Base-by-base conservation (phyloP, 2,797 vertebrate genomes). In the Epinephelus awoara region DNA sequence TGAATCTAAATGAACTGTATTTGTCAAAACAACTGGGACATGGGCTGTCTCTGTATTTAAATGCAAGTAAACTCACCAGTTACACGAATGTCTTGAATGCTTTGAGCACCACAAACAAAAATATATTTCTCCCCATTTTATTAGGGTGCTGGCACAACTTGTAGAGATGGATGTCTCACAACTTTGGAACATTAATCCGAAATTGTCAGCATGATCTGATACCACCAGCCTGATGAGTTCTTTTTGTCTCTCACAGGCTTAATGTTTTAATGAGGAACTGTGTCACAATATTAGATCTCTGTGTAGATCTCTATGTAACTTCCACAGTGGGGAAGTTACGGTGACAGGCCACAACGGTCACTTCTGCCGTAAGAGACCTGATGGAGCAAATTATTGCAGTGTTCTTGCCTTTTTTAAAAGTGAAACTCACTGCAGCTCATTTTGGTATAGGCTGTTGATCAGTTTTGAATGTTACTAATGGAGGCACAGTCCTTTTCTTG, bases 211-310 rank as follows among this genome's bases (percentile, higher is more conserved):
- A 29, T 29, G 27, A 6, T 29, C 27, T 29, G 27, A n/a, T 42
- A 17, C 25, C 4, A 7, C 44, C 19, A 21, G 17, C 5, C 23
- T 46, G 3, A 21, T 29, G n/a, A 55, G 12, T 42, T 49, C 4
- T 15, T 55, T 82, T 46, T 57, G n/a, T 58, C 17, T 66, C 38
- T 57, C 2, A 54, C 61, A 64, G 7, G 46, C 27, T 6, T 34
- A 18, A 14, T 49, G 3, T 67, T 55, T 51, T 42, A 8, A 61
- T 51, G 64, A 67, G 56, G 62, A 84, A 77, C 13, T 46, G 15
- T 5, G 0, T 42, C 1, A 29, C 27, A 38, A 21, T 18, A 52
- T 10, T 58, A 27, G 4, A 65, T 58, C 17, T 55, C 55, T 67
- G 18, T 58, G 12, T 58, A 27, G 4, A 65, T 58, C 17, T 55